Percentiles rank a stretch among this genome's conserved stretches.
These are phyloP conservation scores for Seriola dumerili DNA, from an alignment of 2,113 vertebrate species.

Conservation along the genomic window DNA sequence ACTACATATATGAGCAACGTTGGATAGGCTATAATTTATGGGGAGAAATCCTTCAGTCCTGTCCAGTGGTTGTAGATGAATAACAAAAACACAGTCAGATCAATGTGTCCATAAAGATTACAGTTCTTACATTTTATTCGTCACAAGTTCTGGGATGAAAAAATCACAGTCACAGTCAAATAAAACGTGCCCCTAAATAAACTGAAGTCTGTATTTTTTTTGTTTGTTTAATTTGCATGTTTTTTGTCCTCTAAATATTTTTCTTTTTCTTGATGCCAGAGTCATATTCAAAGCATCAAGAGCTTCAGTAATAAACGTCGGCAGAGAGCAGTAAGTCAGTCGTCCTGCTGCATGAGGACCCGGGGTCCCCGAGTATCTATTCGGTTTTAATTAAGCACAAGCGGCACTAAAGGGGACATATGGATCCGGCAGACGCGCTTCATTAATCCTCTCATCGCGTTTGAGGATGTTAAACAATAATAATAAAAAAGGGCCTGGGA, in stretches of 20 bases:
- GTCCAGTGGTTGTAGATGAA: neutral
- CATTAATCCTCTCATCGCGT: conserved; percentile 77
- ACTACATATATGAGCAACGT: too few species aligned
- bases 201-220: neutral
- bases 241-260: neutral
- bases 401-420: conserved; percentile 72
- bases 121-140: neutral
- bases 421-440: conserved; percentile 74
- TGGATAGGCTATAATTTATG: neutral
- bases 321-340: conserved; percentile 49
- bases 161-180: neutral
- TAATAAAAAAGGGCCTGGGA: conserved; percentile 23
- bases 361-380: conserved; percentile 26
- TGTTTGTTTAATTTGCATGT: neutral
- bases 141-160: neutral
- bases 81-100: neutral
- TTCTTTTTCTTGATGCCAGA: neutral
- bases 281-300: conserved; percentile 1
- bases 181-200: neutral
- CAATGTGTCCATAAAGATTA: neutral
- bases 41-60: too few species aligned
- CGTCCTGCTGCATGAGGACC: neutral
- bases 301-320: conserved; percentile 42
- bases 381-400: conserved; percentile 79
- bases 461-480: conserved; percentile 71